Percentiles rank a stretch among this genome's conserved stretches.
phyloP scores from a whole-genome alignment of 2,797 vertebrate genomes.

The Lophotriccus pileatus region DNA sequence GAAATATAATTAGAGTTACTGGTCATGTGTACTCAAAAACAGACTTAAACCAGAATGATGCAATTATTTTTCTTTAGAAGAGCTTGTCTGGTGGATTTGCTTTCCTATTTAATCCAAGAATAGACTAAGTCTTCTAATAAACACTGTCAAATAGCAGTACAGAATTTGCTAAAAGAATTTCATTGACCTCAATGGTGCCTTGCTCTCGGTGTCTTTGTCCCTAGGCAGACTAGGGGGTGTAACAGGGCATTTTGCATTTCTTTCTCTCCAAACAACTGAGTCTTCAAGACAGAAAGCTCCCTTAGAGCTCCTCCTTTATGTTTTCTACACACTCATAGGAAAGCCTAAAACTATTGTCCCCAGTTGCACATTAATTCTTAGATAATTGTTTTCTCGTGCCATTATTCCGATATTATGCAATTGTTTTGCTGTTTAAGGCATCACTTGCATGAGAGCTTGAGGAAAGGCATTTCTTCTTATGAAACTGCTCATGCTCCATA shows the following conservation, averaged over 20 bases:
- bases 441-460: neutral
- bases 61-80: constrained; percentile 37
- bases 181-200: neutral
- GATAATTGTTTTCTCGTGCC: neutral
- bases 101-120: neutral
- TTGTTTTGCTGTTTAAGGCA: neutral
- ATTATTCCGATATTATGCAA: neutral
- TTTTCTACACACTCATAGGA: neutral
- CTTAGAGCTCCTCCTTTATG: no score
- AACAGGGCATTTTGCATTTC: neutral
- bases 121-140: neutral
- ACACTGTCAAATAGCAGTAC: neutral
- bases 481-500: neutral
- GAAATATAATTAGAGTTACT: constrained; percentile 37
- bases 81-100: neutral
- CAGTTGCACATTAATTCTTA: neutral
- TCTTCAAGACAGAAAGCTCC: neutral
- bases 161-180: neutral
- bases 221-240: rapidly evolving
- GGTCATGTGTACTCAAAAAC: neutral
- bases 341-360: neutral
- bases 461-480: neutral
- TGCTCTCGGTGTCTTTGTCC: neutral
- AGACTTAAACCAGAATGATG: neutral
- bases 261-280: neutral